Percentiles rank a stretch among this genome's conserved stretches.
phyloP scores from a whole-genome alignment of 2,888 invertebrate genomes.

The Argyresthia goedartella region DNA sequence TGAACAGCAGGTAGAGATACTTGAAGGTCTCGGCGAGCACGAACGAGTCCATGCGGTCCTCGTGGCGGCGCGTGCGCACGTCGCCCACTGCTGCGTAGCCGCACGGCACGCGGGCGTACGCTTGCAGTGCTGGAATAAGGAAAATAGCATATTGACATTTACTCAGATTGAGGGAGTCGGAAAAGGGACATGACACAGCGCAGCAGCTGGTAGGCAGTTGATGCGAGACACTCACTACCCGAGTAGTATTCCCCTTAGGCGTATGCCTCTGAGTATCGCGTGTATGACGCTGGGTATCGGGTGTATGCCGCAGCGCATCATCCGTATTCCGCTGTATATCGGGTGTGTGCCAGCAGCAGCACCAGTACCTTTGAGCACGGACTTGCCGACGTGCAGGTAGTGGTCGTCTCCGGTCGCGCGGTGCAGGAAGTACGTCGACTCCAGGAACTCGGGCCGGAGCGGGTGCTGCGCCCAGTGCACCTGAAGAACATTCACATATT shows the following conservation, averaged over 20 bases:
- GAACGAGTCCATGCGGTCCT: slow-evolving; percentile 98
- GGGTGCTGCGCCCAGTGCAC: slow-evolving; percentile 99
- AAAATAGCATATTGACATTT: no score
- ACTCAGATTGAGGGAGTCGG: no score
- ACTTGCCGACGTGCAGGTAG: slow-evolving; percentile 91
- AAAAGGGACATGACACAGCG: no score
- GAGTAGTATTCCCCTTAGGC: no score
- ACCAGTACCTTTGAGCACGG: slow-evolving; percentile 78
- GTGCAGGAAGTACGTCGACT: slow-evolving; percentile 97
- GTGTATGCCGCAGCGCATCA: no score
- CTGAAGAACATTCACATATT: slow-evolving; percentile 33
- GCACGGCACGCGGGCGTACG: slow-evolving; percentile 92
- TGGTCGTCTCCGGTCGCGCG: slow-evolving; percentile 96
- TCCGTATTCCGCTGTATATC: no score
- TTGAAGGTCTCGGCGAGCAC: slow-evolving; percentile 98
- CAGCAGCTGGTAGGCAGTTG: no score
- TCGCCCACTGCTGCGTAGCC: slow-evolving; percentile 99
- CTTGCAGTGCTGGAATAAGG: slow-evolving; percentile 84
- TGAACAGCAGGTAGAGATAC: slow-evolving; percentile 94
- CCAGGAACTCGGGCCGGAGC: slow-evolving; percentile 95
- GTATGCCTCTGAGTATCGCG: no score
- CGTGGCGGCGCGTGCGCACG: slow-evolving; percentile 89
- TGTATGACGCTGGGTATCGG: no score
- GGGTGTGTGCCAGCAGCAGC: no score
- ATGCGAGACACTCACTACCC: no score